A percentile compares a stretch with the other conserved stretches of the same genome.
Conservation (phyloP, 2,113 vertebrate species). For the Hyaena hyaena region DNA sequence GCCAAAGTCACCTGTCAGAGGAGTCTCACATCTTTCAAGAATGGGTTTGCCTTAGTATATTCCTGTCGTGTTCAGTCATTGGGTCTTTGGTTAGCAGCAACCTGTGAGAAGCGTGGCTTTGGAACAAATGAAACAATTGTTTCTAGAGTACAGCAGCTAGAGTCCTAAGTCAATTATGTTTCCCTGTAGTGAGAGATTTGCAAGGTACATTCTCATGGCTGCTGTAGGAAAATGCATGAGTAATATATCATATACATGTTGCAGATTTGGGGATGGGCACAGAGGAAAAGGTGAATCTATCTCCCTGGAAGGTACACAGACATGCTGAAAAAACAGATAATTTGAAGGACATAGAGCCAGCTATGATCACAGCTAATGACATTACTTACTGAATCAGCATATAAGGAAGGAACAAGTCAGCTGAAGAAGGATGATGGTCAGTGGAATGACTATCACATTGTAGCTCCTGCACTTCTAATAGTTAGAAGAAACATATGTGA, state of each 20-base stretch:
- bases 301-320: neutral
- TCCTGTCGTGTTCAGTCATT: neutral
- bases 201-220: neutral
- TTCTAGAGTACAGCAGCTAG: neutral
- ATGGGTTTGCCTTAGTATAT: neutral
- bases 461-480: slow-evolving; percentile 33
- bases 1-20: neutral
- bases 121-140: neutral
- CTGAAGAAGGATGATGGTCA: neutral
- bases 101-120: neutral
- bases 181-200: neutral
- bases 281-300: neutral
- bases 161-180: neutral
- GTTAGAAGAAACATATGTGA: slow-evolving; percentile 58
- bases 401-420: neutral
- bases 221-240: neutral
- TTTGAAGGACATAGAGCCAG: neutral
- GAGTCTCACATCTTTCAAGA: neutral
- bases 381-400: neutral
- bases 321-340: neutral
- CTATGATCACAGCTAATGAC: neutral
- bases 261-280: neutral
- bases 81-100: neutral
- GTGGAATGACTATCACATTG: neutral
- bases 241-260: neutral